Evolutionary conservation across 2,113 vertebrate genomes (phyloP), one percentile per base, ranked within the genome.

Genomic region (Crotalus viridis): DNA sequence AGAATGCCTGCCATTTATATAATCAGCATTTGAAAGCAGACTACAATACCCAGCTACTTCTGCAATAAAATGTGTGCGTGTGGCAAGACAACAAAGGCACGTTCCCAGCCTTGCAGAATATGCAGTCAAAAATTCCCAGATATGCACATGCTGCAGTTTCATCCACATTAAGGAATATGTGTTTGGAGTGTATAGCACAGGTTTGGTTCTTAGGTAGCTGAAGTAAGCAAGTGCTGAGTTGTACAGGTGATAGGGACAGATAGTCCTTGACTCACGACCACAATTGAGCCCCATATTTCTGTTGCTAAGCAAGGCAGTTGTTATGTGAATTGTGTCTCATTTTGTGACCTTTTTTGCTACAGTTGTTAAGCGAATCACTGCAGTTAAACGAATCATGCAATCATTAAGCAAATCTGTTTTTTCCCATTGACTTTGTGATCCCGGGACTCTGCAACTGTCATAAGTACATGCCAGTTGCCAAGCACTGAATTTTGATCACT

Each of bases 1-100:
- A 91, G 91, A n/a, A 52, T 21, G 24, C 52, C 48, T 55, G 15
- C 87, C 54, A 52, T 92, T 89, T 89, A 92, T 92, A 57, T 56
- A 92, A 57, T 85, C 24, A 21, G 26, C 2, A 1, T 46, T 89
- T 89, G 74, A 48, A 43, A 22, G 74, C 39, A 22, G 86, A 26
- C 43, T 61, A 43, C 69, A 61, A 43, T 43, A 52, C 43, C 54
- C 15, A 85, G 64, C 28, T 43, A 61, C n/a, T 55, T 19, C n/a
- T 22, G 85, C 85, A 87, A 43, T 88, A 19, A 87, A 33, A 26
- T 26, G 4, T 21, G 46, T 59, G 10, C 54, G 17, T 54, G 61
- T 85, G 90, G 93, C 93, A 81, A 91, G 39, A 59, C 19, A 89
- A 91, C 89, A 10, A 6, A 54, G 64, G 4, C 87, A 91, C 43